These are phyloP conservation scores for Pionites leucogaster DNA, from an alignment of 2,113 vertebrate species.

Conservation along the genomic window DNA sequence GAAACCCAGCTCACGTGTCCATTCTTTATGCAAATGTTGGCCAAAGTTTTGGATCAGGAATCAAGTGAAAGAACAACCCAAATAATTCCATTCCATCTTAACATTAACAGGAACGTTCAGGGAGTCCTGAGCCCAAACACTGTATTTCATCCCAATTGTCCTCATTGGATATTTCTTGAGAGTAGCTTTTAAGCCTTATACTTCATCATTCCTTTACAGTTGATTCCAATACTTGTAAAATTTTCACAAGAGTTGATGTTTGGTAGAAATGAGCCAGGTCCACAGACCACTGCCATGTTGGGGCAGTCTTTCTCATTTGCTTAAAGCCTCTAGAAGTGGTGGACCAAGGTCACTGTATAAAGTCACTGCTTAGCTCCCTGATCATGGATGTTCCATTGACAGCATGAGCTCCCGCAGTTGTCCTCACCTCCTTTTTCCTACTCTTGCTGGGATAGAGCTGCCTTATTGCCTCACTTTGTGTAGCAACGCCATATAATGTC, in stretches of 20 bases:
- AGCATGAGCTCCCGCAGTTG: rapidly evolving
- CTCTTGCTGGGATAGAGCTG: not conserved
- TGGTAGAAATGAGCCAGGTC: not conserved
- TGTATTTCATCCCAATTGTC: not conserved
- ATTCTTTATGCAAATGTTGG: not conserved
- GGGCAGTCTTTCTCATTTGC: not conserved
- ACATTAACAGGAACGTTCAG: not conserved
- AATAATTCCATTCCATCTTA: not conserved
- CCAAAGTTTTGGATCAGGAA: not conserved
- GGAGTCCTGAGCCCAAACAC: not conserved
- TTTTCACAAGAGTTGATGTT: not conserved
- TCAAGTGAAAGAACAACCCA: not conserved
- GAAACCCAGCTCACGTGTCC: not conserved
- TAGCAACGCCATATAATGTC: not conserved
- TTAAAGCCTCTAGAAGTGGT: not conserved
- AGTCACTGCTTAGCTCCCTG: not conserved
- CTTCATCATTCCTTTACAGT: not conserved
- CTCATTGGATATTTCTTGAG: not conserved
- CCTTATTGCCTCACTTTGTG: not conserved
- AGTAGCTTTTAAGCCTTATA: not conserved
- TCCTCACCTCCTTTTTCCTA: not conserved
- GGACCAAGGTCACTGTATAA: not conserved
- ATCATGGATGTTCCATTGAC: not conserved
- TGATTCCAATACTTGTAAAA: not conserved
- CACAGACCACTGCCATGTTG: not conserved